These are phyloP conservation scores for Lycocorax pyrrhopterus DNA, from an alignment of 2,113 vertebrate species.

Conservation along the genomic window DNA sequence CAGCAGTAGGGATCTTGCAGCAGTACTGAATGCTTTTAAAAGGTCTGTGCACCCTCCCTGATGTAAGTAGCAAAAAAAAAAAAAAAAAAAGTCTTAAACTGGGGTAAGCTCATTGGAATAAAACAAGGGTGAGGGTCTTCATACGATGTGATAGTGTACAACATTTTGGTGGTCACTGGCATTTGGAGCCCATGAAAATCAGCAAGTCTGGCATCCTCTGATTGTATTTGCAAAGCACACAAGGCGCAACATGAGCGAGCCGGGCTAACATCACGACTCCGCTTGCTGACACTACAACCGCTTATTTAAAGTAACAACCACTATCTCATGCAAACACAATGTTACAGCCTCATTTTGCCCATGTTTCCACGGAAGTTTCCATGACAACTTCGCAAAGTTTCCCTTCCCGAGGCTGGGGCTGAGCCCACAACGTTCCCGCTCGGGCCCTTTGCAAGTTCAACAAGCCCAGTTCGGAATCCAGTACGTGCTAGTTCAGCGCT, in stretches of 20 bases:
- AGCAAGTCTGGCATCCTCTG: not conserved
- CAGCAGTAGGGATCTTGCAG: not conserved
- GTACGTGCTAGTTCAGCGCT: not conserved
- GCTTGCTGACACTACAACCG: not conserved
- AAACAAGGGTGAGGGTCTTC: not conserved
- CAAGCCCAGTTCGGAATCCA: not conserved
- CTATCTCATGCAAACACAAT: not conserved
- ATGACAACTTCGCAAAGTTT: not conserved
- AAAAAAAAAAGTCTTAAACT: not conserved
- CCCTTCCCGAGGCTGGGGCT: not conserved
- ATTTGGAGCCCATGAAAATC: rapidly evolving
- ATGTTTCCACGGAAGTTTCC: not conserved
- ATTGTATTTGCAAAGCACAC: not conserved
- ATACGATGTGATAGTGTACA: rapidly evolving
- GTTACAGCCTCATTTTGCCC: not conserved
- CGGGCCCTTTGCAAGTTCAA: not conserved
- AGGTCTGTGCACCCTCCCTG: not conserved
- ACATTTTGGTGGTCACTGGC: not conserved
- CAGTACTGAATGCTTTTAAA: not conserved
- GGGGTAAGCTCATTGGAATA: not conserved
- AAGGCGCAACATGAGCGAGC: not conserved
- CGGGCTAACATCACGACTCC: not conserved
- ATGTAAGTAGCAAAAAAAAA: not conserved
- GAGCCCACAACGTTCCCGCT: not conserved
- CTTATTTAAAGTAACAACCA: not conserved